A percentile compares a stretch with the other conserved stretches of the same genome.
phyloP scores from a whole-genome alignment of 2,113 vertebrate genomes.

The human region DNA sequence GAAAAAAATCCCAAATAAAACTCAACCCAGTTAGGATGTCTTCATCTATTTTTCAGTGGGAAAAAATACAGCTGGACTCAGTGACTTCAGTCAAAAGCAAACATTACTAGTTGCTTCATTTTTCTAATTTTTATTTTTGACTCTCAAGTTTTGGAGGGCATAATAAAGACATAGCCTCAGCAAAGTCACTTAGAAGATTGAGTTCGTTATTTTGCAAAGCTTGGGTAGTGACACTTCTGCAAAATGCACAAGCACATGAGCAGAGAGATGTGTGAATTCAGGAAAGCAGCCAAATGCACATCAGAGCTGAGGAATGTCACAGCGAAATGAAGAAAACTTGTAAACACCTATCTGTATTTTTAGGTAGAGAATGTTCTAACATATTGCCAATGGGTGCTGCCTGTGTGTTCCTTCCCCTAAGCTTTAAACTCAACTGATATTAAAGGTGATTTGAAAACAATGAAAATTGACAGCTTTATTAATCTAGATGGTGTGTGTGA shows the following conservation, averaged over 20 bases:
- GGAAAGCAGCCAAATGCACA: constrained; percentile 68
- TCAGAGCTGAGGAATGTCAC: constrained; percentile 68
- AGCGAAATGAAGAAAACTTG: constrained; percentile 43
- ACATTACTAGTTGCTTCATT: neutral
- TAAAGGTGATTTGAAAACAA: constrained; percentile 66
- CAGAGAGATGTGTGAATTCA: constrained; percentile 63
- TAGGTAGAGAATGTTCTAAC: constrained; percentile 62
- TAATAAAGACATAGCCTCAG: neutral
- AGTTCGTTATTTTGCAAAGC: constrained; percentile 60
- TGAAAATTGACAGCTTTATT: constrained; percentile 61
- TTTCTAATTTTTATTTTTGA: neutral
- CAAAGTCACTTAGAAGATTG: constrained; percentile 5
- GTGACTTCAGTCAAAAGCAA: neutral
- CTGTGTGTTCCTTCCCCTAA: neutral
- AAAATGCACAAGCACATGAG: constrained; percentile 58
- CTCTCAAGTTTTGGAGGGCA: neutral
- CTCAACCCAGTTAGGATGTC: constrained; percentile 50
- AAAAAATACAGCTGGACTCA: constrained; percentile 35
- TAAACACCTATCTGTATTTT: constrained; percentile 68
- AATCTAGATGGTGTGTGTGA: neutral
- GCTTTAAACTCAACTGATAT: constrained; percentile 44
- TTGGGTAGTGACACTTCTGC: constrained; percentile 55
- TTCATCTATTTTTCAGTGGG: constrained; percentile 69
- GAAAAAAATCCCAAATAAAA: constrained; percentile 44
- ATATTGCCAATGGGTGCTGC: constrained; percentile 10